Conservation (phyloP, 1,140 invertebrate species). For the Polypedilum pembai region DNA sequence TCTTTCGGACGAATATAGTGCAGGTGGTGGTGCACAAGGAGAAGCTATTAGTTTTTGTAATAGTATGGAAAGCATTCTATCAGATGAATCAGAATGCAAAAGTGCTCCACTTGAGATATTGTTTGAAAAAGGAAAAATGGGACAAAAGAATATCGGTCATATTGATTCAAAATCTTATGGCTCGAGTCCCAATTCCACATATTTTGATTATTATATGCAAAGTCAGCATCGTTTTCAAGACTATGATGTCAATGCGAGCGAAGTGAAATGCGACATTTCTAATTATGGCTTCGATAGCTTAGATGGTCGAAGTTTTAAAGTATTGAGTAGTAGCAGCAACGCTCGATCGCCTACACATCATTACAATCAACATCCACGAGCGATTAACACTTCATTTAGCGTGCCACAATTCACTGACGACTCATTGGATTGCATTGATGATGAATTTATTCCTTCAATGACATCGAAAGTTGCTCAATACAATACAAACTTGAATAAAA, state of each 20-base stretch:
- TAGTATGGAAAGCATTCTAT: slow-evolving; percentile 69
- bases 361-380: slow-evolving; percentile 31
- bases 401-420: slow-evolving; percentile 36
- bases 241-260: not conserved
- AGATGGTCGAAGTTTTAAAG: slow-evolving; percentile 29
- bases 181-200: slow-evolving; percentile 50
- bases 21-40: slow-evolving; percentile 36
- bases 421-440: not conserved
- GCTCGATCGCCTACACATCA: slow-evolving; percentile 31
- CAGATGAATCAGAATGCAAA: slow-evolving; percentile 70
- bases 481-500: slow-evolving; percentile 40
- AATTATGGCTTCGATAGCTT: slow-evolving; percentile 38
- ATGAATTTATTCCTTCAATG: slow-evolving; percentile 36
- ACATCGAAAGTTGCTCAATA: slow-evolving; percentile 42
- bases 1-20: slow-evolving; percentile 55
- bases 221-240: slow-evolving; percentile 33
- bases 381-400: slow-evolving; percentile 39
- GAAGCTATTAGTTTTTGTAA: slow-evolving; percentile 52
- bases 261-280: slow-evolving; percentile 37
- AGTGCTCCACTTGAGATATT: slow-evolving; percentile 65
- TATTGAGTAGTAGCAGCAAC: not conserved
- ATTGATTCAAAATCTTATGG: slow-evolving; percentile 52
- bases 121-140: slow-evolving; percentile 47
- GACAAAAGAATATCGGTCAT: slow-evolving; percentile 41
- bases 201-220: slow-evolving; percentile 41